Evolutionary conservation across 2,113 vertebrate species (phyloP).

Genomic region (Pandion haliaetus): DNA sequence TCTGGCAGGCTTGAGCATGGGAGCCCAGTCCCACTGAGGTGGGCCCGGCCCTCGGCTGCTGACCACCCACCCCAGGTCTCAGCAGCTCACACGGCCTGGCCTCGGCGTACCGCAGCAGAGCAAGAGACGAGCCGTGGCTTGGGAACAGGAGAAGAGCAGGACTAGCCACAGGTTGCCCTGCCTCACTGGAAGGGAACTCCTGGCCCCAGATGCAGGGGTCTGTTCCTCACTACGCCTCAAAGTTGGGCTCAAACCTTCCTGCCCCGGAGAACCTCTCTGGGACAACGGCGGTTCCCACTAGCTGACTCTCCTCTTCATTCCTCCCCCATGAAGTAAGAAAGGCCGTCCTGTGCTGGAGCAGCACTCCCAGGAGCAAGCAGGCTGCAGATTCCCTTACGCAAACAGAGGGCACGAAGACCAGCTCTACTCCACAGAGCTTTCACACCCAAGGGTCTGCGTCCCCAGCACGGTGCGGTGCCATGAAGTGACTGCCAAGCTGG

Average conservation of each 20-base stretch:
- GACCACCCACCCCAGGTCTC: background rate
- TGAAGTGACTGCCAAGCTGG: background rate
- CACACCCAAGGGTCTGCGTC: background rate
- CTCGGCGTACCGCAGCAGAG: background rate
- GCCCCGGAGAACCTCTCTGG: background rate
- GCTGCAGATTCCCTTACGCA: background rate
- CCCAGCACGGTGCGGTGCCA: background rate
- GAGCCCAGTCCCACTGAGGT: rapidly evolving
- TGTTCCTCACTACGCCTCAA: background rate
- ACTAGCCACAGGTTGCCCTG: rapidly evolving
- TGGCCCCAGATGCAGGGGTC: background rate
- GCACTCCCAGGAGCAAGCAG: background rate
- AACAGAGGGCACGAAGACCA: background rate
- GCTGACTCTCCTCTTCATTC: background rate
- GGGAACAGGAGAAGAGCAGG: background rate
- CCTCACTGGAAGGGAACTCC: background rate
- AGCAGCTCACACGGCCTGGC: background rate
- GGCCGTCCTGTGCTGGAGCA: background rate
- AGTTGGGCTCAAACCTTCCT: background rate
- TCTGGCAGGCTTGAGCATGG: rapidly evolving
- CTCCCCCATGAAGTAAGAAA: background rate
- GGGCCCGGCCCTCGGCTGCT: background rate
- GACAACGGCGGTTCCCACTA: background rate
- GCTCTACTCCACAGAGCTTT: background rate
- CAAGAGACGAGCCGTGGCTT: background rate